Evolutionary conservation across 2,113 vertebrate genomes (phyloP).

Genomic region (Apistogramma diplotaenia): DNA sequence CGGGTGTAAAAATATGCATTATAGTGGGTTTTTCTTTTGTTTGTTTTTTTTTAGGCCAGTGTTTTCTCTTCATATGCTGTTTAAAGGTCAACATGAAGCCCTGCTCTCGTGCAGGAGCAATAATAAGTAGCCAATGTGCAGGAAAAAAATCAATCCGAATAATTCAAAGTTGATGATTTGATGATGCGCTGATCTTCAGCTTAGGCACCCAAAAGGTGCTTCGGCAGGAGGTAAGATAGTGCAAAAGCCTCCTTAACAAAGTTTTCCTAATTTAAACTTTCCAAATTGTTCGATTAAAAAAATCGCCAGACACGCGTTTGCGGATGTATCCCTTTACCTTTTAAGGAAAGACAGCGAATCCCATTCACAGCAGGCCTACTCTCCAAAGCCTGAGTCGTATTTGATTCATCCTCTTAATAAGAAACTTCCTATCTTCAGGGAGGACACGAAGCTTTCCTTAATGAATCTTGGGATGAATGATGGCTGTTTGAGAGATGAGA

Average conservation of each 20-base stretch:
- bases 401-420: constrained; percentile 76
- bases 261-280: constrained; percentile 50
- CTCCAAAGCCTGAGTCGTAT: constrained; percentile 32
- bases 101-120: background rate
- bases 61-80: background rate
- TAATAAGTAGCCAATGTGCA: background rate
- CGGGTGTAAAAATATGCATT: background rate
- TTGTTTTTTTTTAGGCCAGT: background rate
- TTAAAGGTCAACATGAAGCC: background rate
- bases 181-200: constrained; percentile 1
- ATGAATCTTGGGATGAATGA: constrained; percentile 65
- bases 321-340: constrained; percentile 45
- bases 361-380: constrained; percentile 48
- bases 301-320: constrained; percentile 30
- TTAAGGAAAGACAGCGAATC: constrained; percentile 31
- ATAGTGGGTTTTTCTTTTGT: background rate
- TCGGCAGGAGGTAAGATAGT: background rate
- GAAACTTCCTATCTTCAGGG: constrained; percentile 64
- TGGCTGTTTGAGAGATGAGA: constrained; percentile 54
- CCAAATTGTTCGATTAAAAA: constrained; percentile 6
- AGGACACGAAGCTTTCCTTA: constrained; percentile 51
- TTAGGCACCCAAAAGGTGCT: background rate
- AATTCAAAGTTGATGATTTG: background rate
- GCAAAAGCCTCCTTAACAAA: background rate
- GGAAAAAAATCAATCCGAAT: background rate